Conservation (phyloP, 2,113 vertebrate genomes). For the Crotalus helleri region DNA sequence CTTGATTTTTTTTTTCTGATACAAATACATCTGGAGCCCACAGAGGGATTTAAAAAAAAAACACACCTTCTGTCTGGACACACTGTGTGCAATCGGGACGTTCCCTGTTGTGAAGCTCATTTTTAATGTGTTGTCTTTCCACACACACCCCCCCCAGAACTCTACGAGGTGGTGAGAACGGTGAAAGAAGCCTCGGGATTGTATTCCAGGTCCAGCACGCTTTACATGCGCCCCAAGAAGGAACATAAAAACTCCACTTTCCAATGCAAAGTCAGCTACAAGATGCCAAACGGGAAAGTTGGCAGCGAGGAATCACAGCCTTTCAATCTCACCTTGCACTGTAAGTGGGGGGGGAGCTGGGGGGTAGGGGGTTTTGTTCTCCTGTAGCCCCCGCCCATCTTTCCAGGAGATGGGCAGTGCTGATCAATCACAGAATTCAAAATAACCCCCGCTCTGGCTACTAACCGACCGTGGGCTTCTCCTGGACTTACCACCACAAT, state of each 20-base stretch:
- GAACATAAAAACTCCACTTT: slow-evolving; percentile 73
- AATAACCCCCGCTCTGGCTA: background rate
- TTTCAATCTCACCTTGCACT: slow-evolving; percentile 79
- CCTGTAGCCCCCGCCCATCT: background rate
- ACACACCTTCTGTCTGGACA: background rate
- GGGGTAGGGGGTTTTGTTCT: background rate
- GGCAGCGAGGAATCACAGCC: slow-evolving; percentile 59
- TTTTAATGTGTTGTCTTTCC: background rate
- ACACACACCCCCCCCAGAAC: slow-evolving; percentile 49
- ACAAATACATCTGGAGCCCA: background rate
- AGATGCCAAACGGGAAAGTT: slow-evolving; percentile 55
- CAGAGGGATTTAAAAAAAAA: background rate
- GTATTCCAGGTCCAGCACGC: slow-evolving; percentile 70
- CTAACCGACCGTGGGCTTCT: background rate
- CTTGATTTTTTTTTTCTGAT: background rate
- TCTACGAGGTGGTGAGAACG: slow-evolving; percentile 67
- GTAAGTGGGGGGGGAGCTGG: slow-evolving; percentile 67
- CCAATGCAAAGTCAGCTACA: slow-evolving; percentile 74
- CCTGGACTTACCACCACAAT: too few relatives aligned
- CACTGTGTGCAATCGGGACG: too few relatives aligned
- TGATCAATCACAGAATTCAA: background rate
- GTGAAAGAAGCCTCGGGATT: slow-evolving; percentile 82
- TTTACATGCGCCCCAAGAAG: slow-evolving; percentile 76
- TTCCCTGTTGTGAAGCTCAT: background rate
- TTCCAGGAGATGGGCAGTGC: background rate